Percentiles rank a stretch among this genome's conserved stretches.
Evolutionary conservation across 2,113 vertebrate genomes (phyloP).

Genomic region (Dolichotis patagonum): DNA sequence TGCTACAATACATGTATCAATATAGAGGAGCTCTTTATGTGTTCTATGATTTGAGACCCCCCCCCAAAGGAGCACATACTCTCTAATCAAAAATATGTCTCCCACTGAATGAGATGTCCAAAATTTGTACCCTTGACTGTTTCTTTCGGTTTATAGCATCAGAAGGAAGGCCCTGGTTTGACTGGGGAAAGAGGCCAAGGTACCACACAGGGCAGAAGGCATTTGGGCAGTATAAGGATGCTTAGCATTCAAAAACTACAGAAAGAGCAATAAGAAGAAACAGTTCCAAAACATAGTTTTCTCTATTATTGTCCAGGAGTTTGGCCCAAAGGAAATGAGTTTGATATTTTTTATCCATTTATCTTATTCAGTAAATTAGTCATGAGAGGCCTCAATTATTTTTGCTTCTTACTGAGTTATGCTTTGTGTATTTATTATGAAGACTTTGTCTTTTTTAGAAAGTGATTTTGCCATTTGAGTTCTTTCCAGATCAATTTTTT

Average conservation of each 20-base stretch:
- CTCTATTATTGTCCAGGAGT: neutral
- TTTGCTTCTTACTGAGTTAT: constrained; percentile 1
- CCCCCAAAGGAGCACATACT: neutral
- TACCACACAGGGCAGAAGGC: neutral
- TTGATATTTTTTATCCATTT: neutral
- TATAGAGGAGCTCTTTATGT: neutral
- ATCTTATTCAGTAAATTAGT: constrained; percentile 5
- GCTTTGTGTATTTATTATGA: constrained; percentile 52
- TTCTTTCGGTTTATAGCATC: neutral
- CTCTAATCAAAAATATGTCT: constrained; percentile 27
- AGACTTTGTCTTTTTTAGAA: constrained; percentile 49
- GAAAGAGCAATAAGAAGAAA: neutral
- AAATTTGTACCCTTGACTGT: neutral
- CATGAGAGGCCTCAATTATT: constrained; percentile 1
- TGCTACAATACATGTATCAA: neutral
- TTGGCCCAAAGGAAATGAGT: constrained; percentile 12
- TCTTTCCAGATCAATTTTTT: constrained; percentile 46
- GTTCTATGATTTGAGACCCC: neutral
- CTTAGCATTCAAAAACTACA: neutral
- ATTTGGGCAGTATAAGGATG: neutral
- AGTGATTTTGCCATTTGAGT: constrained; percentile 58
- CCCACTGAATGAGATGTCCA: neutral
- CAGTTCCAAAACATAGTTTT: neutral
- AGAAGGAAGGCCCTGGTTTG: neutral
- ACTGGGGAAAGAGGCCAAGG: neutral